Evolutionary conservation across 2,888 invertebrate genomes (phyloP).

Genomic region (Tanypteryx hageni): DNA sequence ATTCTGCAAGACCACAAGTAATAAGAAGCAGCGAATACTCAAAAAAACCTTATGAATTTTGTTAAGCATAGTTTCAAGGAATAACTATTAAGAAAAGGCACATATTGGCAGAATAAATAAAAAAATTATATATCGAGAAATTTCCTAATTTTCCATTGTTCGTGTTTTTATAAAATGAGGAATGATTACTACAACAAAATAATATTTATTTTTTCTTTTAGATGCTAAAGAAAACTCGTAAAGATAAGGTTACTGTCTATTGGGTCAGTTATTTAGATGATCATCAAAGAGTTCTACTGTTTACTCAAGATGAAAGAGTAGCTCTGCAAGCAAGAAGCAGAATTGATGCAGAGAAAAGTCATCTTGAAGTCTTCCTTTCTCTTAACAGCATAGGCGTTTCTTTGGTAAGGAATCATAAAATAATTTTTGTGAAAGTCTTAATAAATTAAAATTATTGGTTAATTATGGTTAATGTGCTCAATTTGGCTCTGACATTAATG

Average conservation of each 20-base stretch:
- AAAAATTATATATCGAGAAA: too few relatives aligned
- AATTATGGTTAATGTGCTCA: not conserved
- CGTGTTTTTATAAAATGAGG: too few relatives aligned
- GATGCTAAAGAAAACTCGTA: slow-evolving; percentile 80
- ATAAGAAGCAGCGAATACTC: not conserved
- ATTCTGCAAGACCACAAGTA: slow-evolving; percentile 70
- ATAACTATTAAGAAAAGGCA: too few relatives aligned
- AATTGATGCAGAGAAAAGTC: slow-evolving; percentile 83
- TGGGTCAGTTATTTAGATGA: slow-evolving; percentile 89
- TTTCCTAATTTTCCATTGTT: too few relatives aligned
- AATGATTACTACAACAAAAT: too few relatives aligned
- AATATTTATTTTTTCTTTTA: slow-evolving; percentile 34
- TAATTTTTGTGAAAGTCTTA: not conserved
- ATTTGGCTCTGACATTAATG: too few relatives aligned
- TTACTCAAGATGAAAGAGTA: slow-evolving; percentile 86
- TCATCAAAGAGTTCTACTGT: slow-evolving; percentile 84
- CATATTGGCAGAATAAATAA: too few relatives aligned
- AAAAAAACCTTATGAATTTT: too few relatives aligned
- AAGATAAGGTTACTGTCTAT: slow-evolving; percentile 86
- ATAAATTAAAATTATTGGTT: not conserved
- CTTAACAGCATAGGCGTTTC: slow-evolving; percentile 83
- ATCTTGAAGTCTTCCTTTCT: slow-evolving; percentile 83
- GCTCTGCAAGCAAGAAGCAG: slow-evolving; percentile 79
- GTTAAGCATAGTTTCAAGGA: too few relatives aligned
- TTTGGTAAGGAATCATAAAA: slow-evolving; percentile 74